Evolutionary conservation across 2,888 invertebrate species (phyloP).

Genomic region (Carcina quercana): DNA sequence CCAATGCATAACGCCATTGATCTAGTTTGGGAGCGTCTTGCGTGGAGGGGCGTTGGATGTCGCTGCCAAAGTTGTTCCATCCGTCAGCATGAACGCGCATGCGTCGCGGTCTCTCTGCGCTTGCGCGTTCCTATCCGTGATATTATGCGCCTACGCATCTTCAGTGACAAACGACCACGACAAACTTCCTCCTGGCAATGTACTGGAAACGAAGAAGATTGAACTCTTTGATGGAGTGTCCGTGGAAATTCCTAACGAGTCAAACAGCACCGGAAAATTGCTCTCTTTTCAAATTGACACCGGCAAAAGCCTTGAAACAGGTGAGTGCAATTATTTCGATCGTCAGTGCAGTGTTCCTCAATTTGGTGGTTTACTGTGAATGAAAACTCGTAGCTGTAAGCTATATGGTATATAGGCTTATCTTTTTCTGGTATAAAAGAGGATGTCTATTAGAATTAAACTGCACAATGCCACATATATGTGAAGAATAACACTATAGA

Average conservation of each 20-base stretch:
- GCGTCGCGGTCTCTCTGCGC: conserved; percentile 26
- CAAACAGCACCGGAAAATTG: conserved; percentile 33
- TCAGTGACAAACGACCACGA: conserved; percentile 11
- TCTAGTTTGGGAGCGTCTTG: conserved; percentile 10
- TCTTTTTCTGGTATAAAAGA: no score
- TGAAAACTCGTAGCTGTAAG: no score
- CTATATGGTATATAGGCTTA: no score
- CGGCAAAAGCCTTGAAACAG: conserved; percentile 32
- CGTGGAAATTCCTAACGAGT: conserved; percentile 39
- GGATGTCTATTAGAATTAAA: no score
- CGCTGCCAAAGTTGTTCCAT: conserved; percentile 26
- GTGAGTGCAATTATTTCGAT: no score
- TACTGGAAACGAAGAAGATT: conserved; percentile 30
- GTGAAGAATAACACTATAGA: no score
- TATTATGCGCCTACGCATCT: conserved; percentile 22
- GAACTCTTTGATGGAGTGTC: conserved; percentile 51
- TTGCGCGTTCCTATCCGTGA: conserved; percentile 17
- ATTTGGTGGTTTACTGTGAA: no score
- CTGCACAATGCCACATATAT: no score
- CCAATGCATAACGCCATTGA: conserved; percentile 2
- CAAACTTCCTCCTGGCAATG: conserved; percentile 16
- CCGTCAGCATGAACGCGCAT: conserved; percentile 48
- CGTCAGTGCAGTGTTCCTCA: no score
- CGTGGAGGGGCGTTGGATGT: conserved; percentile 8
- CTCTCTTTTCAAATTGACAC: conserved; percentile 51